Evolutionary conservation across 2,113 vertebrate species (phyloP).

Genomic region (Mus pahari): DNA sequence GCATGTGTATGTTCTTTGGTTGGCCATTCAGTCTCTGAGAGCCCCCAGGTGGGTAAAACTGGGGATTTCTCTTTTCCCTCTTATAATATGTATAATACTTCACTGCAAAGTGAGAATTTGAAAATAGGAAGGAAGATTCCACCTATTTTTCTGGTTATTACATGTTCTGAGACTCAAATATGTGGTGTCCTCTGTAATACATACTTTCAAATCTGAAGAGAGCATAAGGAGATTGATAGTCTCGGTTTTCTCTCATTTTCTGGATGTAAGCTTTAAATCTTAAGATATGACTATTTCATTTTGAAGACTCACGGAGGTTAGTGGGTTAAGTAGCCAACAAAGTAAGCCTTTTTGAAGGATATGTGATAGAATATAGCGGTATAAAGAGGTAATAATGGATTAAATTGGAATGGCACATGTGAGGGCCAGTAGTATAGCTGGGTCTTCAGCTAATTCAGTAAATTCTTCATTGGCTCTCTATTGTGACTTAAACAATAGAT

Average conservation of each 20-base stretch:
- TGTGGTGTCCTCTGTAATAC: not conserved
- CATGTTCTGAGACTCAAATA: not conserved
- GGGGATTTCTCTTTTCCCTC: not conserved
- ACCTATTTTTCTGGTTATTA: not conserved
- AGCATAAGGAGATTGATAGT: not conserved
- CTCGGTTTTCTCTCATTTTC: not conserved
- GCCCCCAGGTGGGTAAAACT: not conserved
- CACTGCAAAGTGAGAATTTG: not conserved
- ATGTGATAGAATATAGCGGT: not conserved
- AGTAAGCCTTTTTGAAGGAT: not conserved
- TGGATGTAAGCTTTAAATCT: too few species aligned
- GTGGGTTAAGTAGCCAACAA: not conserved
- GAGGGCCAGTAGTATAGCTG: too few species aligned
- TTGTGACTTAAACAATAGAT: not conserved
- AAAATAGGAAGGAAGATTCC: not conserved
- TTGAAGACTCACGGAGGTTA: not conserved
- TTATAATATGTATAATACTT: not conserved
- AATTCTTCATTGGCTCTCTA: not conserved
- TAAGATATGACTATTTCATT: not conserved
- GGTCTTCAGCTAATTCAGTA: not conserved
- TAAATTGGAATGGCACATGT: not conserved
- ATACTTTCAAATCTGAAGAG: not conserved
- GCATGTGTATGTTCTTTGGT: too few species aligned
- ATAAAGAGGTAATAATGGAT: not conserved
- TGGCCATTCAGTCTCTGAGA: too few species aligned